A percentile compares a stretch with the other conserved stretches of the same genome.
These are phyloP conservation scores for Rana temporaria DNA, from an alignment of 2,113 vertebrate species.

Conservation along the genomic window DNA sequence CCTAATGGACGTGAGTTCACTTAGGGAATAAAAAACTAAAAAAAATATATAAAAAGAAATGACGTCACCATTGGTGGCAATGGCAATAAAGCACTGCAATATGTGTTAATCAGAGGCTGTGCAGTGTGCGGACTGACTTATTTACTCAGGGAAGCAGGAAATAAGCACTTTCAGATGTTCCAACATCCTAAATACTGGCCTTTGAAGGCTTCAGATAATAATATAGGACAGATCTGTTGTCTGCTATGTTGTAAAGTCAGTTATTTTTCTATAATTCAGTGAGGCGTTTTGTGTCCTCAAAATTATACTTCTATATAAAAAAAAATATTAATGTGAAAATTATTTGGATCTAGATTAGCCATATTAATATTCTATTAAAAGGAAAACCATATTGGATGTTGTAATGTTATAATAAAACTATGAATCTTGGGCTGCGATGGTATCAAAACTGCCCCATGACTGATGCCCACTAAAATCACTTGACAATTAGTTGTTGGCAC, in stretches of 20 bases:
- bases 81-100: slow-evolving; percentile 27
- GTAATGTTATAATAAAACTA: background rate
- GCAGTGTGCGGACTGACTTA: slow-evolving; percentile 18
- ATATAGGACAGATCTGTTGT: background rate
- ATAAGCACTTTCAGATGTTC: slow-evolving; percentile 26
- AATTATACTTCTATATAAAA: background rate
- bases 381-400: background rate
- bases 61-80: background rate
- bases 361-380: background rate
- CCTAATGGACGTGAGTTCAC: background rate
- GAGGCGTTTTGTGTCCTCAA: background rate
- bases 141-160: slow-evolving; percentile 53
- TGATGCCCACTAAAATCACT: background rate
- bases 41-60: no score
- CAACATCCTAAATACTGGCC: background rate
- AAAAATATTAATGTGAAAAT: background rate
- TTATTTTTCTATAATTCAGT: slow-evolving; percentile 18
- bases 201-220: slow-evolving; percentile 4
- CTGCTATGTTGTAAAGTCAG: background rate
- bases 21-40: background rate
- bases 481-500: background rate
- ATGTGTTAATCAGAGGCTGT: background rate
- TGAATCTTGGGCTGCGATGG: background rate
- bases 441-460: background rate
- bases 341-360: slow-evolving; percentile 9